phyloP scores from a whole-genome alignment of 2,113 vertebrate genomes.

The Furnarius figulus region DNA sequence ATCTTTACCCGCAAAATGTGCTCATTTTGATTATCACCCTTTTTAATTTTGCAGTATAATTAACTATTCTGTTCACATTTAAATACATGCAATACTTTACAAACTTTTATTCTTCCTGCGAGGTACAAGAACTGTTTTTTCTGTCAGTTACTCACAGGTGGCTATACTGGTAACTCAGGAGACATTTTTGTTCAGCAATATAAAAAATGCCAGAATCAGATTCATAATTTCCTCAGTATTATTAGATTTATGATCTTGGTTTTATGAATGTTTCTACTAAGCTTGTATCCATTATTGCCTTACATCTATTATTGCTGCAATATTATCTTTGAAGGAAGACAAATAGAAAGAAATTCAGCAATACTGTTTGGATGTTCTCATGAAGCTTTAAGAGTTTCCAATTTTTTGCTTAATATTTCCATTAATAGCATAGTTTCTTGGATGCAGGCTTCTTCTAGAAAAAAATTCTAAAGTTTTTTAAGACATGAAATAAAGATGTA shows the following conservation, averaged over 20 bases:
- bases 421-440: not conserved
- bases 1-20: not conserved
- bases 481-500: not conserved
- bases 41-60: not conserved
- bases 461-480: constrained; percentile 5
- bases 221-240: not conserved
- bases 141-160: not conserved
- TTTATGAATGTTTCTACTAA: not conserved
- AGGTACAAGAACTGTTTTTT: not conserved
- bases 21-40: not conserved
- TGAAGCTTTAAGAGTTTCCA: not conserved
- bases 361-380: not conserved
- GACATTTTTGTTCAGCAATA: not conserved
- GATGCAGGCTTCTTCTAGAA: not conserved
- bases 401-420: not conserved
- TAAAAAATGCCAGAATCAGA: not conserved
- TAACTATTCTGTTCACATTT: not conserved
- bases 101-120: not conserved
- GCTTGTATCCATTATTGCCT: not conserved
- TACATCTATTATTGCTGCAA: not conserved
- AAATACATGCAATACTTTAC: not conserved
- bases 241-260: not conserved
- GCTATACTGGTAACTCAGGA: not conserved
- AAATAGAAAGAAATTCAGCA: constrained; percentile 3
- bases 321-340: not conserved